Conservation (phyloP, 2,797 vertebrate species). For the Chlorospingus flavigularis region DNA sequence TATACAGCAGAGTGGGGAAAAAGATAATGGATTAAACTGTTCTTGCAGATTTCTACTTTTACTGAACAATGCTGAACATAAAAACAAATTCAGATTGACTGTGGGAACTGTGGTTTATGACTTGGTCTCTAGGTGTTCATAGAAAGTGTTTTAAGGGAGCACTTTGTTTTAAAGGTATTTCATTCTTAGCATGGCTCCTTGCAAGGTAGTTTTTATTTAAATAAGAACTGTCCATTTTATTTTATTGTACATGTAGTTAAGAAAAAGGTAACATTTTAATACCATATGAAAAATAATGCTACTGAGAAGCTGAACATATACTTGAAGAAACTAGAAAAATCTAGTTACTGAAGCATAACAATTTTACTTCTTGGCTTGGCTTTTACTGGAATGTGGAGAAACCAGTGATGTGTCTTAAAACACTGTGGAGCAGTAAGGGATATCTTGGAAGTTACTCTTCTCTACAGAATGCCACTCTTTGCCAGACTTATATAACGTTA, state of each 20-base stretch:
- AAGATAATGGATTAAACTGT: conserved; percentile 17
- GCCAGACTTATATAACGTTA: not conserved
- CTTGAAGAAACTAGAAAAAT: not conserved
- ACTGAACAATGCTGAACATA: conserved; percentile 15
- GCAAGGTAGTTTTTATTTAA: not conserved
- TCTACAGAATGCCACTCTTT: not conserved
- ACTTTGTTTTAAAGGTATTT: conserved; percentile 47
- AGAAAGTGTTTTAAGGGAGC: conserved; percentile 54
- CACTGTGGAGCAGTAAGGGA: not conserved
- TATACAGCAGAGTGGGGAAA: not conserved
- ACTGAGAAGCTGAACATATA: not conserved
- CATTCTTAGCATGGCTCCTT: not conserved
- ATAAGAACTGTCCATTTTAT: conserved; percentile 7
- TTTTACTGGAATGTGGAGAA: not conserved
- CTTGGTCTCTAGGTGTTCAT: conserved; percentile 55
- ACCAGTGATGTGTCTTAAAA: not conserved
- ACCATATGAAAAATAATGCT: not conserved
- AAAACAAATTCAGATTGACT: conserved; percentile 36
- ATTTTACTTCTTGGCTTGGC: not conserved
- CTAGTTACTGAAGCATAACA: not conserved
- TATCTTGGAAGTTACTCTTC: not conserved
- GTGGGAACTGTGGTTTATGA: conserved; percentile 54
- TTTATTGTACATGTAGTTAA: not conserved
- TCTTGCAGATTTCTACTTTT: conserved; percentile 23
- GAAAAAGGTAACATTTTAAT: conserved; percentile 1